These are phyloP conservation scores for Petrocephalus schoutedeni DNA, from an alignment of 2,797 vertebrate genomes.

Conservation along the genomic window DNA sequence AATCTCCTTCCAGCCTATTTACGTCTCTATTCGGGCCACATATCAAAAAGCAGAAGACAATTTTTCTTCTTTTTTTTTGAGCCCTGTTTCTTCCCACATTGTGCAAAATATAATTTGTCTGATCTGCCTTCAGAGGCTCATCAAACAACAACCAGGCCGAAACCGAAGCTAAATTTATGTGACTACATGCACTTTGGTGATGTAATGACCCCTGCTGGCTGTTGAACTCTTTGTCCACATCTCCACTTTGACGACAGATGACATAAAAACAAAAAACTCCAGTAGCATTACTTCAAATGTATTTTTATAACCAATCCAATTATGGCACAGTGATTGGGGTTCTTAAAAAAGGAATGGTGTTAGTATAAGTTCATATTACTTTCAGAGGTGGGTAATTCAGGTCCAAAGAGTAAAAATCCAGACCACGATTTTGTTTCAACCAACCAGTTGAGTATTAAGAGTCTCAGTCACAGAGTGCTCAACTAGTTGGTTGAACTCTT, in stretches of 20 bases:
- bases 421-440: too few species aligned
- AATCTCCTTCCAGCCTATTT: background rate
- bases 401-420: too few species aligned
- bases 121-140: background rate
- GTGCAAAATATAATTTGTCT: background rate
- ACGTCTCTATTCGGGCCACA: background rate
- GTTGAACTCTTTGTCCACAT: background rate
- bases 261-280: background rate
- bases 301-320: background rate
- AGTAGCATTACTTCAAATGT: background rate
- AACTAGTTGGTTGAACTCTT: too few species aligned
- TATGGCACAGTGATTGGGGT: background rate
- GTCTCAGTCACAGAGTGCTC: too few species aligned
- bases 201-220: background rate
- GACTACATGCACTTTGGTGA: background rate
- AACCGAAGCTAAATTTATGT: background rate
- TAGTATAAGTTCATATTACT: too few species aligned
- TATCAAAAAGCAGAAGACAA: conserved; percentile 1
- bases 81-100: background rate
- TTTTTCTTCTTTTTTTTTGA: background rate
- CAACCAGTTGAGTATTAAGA: too few species aligned
- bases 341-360: background rate
- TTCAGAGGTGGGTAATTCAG: too few species aligned
- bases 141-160: background rate
- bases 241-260: background rate